Evolutionary conservation across 1,140 invertebrate species (phyloP).

Genomic region (Cydia amplana): DNA sequence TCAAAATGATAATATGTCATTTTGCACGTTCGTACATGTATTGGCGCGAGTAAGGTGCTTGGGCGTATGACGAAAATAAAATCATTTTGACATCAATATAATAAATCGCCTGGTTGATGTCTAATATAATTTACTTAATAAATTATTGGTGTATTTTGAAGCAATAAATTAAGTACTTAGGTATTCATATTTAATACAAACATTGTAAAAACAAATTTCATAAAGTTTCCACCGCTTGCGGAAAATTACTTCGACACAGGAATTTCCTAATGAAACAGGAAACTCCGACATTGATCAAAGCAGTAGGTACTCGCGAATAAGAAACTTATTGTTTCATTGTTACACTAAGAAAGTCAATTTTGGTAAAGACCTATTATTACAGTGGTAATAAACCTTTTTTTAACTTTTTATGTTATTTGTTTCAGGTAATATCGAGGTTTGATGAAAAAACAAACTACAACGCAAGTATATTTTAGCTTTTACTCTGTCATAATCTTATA

Average conservation of each 20-base stretch:
- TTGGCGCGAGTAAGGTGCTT: too few relatives aligned
- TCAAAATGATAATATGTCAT: too few relatives aligned
- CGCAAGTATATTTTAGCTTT: background rate
- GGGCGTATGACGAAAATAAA: too few relatives aligned
- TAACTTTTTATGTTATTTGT: constrained; percentile 38
- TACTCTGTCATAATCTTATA: background rate
- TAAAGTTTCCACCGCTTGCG: constrained; percentile 5
- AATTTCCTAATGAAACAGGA: constrained; percentile 50
- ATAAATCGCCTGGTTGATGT: too few relatives aligned
- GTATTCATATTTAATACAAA: background rate
- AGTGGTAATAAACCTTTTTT: background rate
- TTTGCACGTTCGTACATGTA: too few relatives aligned
- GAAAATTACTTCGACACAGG: constrained; percentile 41
- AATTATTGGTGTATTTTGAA: too few relatives aligned
- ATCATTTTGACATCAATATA: too few relatives aligned
- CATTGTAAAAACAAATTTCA: constrained; percentile 1
- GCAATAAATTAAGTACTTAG: background rate
- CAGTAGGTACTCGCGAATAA: constrained; percentile 8
- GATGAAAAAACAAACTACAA: background rate
- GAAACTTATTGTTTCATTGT: constrained; percentile 10
- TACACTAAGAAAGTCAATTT: constrained; percentile 23
- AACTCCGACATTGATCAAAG: constrained; percentile 43
- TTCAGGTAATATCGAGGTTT: constrained; percentile 42
- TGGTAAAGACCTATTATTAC: background rate
- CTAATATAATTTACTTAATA: background rate